phyloP scores from a whole-genome alignment of 23 tunicate genomes.

The Corella eumyota region DNA sequence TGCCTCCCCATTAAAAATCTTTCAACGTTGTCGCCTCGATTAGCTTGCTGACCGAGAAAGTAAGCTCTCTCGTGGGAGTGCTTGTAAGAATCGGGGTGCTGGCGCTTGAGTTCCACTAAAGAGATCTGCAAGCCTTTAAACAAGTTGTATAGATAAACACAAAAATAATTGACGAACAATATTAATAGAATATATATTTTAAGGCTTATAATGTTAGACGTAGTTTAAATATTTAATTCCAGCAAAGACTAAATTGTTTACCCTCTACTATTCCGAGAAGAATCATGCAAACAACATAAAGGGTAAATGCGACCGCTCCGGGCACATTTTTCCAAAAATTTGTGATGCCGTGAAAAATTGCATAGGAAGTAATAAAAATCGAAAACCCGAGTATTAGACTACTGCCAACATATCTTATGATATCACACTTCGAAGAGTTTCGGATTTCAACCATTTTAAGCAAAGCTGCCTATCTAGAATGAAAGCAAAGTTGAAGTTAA shows the following conservation, averaged over 20 bases:
- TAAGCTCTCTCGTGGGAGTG: constrained; percentile 43
- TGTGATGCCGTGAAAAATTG: constrained; percentile 48
- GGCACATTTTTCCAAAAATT: constrained; percentile 52
- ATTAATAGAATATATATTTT: no score
- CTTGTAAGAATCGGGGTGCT: constrained; percentile 61
- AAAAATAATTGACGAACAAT: background rate
- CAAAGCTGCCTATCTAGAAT: background rate
- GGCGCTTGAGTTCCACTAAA: constrained; percentile 55
- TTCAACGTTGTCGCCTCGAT: constrained; percentile 50
- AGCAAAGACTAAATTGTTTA: constrained; percentile 1
- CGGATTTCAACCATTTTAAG: constrained; percentile 42
- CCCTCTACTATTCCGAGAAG: constrained; percentile 72
- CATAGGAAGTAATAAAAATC: constrained; percentile 25
- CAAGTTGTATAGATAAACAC: background rate
- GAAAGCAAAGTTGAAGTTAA: no score
- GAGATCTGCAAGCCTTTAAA: constrained; percentile 53
- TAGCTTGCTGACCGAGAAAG: constrained; percentile 25
- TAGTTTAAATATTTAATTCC: no score
- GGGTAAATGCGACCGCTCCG: constrained; percentile 40
- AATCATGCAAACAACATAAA: constrained; percentile 30
- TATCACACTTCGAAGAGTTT: constrained; percentile 33
- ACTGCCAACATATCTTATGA: constrained; percentile 43
- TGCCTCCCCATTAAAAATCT: constrained; percentile 70
- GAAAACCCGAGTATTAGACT: constrained; percentile 25
- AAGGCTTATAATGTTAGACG: no score